These are phyloP conservation scores for Saccostrea glomerata DNA, from an alignment of 1,140 invertebrate genomes.

Conservation along the genomic window DNA sequence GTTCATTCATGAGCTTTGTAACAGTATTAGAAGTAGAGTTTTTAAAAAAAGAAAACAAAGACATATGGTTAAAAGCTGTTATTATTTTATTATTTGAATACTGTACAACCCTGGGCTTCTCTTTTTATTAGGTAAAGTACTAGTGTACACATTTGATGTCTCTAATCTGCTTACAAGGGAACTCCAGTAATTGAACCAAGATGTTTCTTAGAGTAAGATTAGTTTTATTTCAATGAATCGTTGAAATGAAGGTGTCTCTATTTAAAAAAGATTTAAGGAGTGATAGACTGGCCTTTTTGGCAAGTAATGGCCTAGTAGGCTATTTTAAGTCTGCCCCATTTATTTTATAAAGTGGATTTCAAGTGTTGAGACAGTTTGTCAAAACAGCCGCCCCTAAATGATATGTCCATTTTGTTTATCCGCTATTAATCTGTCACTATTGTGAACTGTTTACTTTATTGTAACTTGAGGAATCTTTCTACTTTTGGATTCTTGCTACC, in stretches of 20 bases:
- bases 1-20: neutral
- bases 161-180: neutral
- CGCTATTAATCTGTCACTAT: conserved; percentile 2
- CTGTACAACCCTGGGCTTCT: neutral
- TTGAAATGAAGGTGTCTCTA: neutral
- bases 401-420: conserved; percentile 4
- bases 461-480: neutral
- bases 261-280: neutral
- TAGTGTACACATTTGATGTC: neutral
- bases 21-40: neutral
- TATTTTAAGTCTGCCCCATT: neutral
- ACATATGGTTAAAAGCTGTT: neutral
- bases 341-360: conserved; percentile 1
- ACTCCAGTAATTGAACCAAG: neutral
- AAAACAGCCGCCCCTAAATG: neutral
- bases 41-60: neutral
- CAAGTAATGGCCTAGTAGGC: neutral
- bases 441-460: neutral
- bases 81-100: neutral
- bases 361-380: neutral
- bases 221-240: neutral
- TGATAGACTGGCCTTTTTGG: neutral
- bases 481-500: neutral
- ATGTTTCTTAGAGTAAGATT: neutral
- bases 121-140: neutral